Evolutionary conservation across 2,113 vertebrate species (phyloP).

Genomic region (Microcebus ravelobensis): DNA sequence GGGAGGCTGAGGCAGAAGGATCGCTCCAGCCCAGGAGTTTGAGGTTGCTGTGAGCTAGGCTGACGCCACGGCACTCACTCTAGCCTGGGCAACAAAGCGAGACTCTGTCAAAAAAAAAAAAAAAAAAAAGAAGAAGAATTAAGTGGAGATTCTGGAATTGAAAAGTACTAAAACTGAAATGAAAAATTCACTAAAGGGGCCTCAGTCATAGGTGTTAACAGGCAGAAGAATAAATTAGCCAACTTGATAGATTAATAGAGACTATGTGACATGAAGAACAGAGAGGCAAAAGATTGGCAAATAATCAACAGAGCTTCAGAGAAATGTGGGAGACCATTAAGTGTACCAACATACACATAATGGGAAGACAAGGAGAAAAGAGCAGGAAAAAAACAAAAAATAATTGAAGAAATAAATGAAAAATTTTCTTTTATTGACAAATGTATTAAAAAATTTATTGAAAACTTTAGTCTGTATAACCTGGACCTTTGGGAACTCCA

Average conservation of each 20-base stretch:
- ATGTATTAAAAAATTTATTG: neutral
- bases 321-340: neutral
- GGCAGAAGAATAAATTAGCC: neutral
- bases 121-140: no score
- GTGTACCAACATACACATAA: neutral
- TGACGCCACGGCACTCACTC: no score
- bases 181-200: neutral
- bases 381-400: neutral
- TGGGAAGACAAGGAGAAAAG: neutral
- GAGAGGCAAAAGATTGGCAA: neutral
- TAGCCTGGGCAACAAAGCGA: no score
- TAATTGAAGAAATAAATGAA: constrained; percentile 10
- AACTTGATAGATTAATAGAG: neutral
- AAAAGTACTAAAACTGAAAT: constrained; percentile 8
- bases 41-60: no score
- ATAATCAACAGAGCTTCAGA: neutral
- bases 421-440: neutral
- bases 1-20: no score
- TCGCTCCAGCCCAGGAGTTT: no score
- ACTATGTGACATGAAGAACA: neutral
- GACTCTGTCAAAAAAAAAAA: no score
- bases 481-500: neutral
- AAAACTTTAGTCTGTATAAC: neutral
- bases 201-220: neutral
- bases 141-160: neutral